Evolutionary conservation across 2,113 vertebrate species (phyloP), one percentile per base, ranked within the genome.

Genomic region (Chionodraco myersi): DNA sequence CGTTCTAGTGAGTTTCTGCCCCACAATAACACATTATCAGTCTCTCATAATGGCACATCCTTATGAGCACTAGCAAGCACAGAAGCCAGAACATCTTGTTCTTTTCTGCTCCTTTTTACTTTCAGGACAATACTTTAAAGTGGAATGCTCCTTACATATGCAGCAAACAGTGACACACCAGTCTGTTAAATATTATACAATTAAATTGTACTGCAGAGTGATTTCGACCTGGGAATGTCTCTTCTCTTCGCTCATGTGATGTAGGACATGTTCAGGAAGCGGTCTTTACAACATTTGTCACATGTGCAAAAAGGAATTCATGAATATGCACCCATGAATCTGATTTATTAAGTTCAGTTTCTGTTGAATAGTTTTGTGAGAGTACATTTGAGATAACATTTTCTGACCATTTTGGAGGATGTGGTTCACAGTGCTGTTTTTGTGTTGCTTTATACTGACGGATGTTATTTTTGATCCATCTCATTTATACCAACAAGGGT

Each of bases 11-110:
- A 68, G 36, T 74, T 65, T 68, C 10, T 4, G 53, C 23, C 9
- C 30, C 26, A 59, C 51, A n/a, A 26, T 6, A 34, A 16, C 4
- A 34, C 67, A 56, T 34, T 0, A 57, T 72, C 30, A 16, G 6
- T 51, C 48, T 77, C 11, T 64, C 2, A 36, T 23, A 68, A 53
- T 15, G 10, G 6, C 41, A 0, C 13, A 34, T 47, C 13, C 2
- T 62, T 58, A 54, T n/a, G 12, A 80, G 79, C 67, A 54, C 26
- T 41, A n/a, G 10, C 18, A 6, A 0, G 21, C 15, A 13, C 36
- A 49, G 15, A 11, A n/a, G 64, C 51, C n/a, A 67, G 88, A 71
- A 88, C 89, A 84, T 80, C 59, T 70, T 89, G 89, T 92, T 85
- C 83, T 86, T 87, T 77, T 34, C 16, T 59, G 10, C 56, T 41